These are phyloP conservation scores for Brachionus paranguensis DNA, from an alignment of 1,140 invertebrate species.

Conservation along the genomic window DNA sequence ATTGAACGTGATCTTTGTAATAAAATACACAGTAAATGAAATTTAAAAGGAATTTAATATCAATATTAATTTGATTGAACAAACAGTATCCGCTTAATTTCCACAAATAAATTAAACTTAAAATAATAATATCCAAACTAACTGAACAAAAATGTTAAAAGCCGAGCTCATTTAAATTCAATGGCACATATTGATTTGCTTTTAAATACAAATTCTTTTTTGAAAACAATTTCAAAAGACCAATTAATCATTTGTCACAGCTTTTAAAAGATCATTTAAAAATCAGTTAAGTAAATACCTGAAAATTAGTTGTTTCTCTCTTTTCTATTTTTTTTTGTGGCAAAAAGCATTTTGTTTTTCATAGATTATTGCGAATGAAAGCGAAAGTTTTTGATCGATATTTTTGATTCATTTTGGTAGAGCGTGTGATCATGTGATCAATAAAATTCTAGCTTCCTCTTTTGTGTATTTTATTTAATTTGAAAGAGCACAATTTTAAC, in stretches of 20 bases:
- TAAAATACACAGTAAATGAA: background rate
- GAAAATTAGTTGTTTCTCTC: background rate
- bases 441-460: background rate
- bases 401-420: background rate
- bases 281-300: slow-evolving; percentile 7
- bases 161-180: slow-evolving; percentile 1
- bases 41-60: background rate
- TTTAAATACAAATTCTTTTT: background rate
- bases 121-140: background rate
- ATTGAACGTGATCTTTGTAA: background rate
- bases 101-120: background rate
- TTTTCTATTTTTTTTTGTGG: background rate
- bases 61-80: slow-evolving; percentile 16
- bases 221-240: background rate
- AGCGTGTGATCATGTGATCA: slow-evolving; percentile 30
- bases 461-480: slow-evolving; percentile 5
- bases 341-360: background rate
- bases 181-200: background rate
- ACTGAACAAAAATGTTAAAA: slow-evolving; percentile 10
- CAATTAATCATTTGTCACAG: background rate
- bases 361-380: background rate
- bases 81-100: slow-evolving; percentile 18
- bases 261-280: slow-evolving; percentile 16
- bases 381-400: background rate
- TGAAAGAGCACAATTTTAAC: background rate